Conservation (phyloP, 2,113 vertebrate species). For the Centropus bengalensis region DNA sequence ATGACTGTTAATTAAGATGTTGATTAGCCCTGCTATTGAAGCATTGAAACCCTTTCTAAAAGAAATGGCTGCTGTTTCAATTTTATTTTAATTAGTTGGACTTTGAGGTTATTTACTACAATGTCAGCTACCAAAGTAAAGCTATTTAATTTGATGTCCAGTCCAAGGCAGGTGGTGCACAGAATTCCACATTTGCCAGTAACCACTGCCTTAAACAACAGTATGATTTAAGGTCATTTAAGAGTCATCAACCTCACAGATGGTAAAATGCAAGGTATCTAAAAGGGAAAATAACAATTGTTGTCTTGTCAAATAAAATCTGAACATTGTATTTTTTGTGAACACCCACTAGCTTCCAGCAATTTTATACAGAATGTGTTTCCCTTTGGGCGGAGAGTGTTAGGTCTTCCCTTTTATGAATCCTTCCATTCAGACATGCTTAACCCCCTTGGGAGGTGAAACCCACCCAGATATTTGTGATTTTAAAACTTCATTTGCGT, state of each 20-base stretch:
- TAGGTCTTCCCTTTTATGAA: slow-evolving; percentile 76
- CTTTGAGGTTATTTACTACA: slow-evolving; percentile 72
- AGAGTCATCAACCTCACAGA: slow-evolving; percentile 75
- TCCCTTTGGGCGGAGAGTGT: slow-evolving; percentile 81
- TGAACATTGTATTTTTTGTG: slow-evolving; percentile 75
- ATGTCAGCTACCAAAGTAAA: slow-evolving; percentile 47
- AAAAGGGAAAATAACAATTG: slow-evolving; percentile 76
- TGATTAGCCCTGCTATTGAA: slow-evolving; percentile 72
- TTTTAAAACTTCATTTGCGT: slow-evolving; percentile 86
- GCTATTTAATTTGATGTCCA: slow-evolving; percentile 65
- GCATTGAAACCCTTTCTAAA: slow-evolving; percentile 63
- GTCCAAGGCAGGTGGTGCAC: slow-evolving; percentile 46
- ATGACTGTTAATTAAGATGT: slow-evolving; percentile 76
- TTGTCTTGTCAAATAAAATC: slow-evolving; percentile 80
- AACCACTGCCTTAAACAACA: slow-evolving; percentile 56
- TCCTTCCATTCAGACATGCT: slow-evolving; percentile 79
- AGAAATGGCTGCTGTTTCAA: slow-evolving; percentile 44
- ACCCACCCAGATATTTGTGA: slow-evolving; percentile 84
- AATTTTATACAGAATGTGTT: slow-evolving; percentile 77
- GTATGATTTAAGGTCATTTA: slow-evolving; percentile 76
- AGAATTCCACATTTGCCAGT: slow-evolving; percentile 44
- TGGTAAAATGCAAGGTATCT: slow-evolving; percentile 70
- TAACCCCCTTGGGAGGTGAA: slow-evolving; percentile 71
- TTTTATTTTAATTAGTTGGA: slow-evolving; percentile 68
- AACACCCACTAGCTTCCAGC: slow-evolving; percentile 81